Evolutionary conservation across 2,797 vertebrate species (phyloP).

Genomic region (Pteronotus mesoamericanus): DNA sequence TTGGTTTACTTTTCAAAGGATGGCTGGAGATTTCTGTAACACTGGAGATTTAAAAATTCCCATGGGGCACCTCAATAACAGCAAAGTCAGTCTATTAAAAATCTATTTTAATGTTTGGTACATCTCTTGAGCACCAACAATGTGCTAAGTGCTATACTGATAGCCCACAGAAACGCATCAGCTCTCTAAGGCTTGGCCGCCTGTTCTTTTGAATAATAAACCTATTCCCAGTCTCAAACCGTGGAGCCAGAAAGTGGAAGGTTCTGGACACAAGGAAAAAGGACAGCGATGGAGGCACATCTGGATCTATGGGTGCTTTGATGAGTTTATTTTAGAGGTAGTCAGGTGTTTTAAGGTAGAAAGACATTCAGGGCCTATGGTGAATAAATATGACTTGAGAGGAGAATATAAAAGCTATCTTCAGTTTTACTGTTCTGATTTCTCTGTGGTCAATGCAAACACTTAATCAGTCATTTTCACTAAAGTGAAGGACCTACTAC

Average conservation of each 20-base stretch:
- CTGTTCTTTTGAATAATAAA: neutral
- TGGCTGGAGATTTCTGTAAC: neutral
- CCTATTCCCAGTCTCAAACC: neutral
- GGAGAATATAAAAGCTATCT: neutral
- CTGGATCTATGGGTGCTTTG: accelerated
- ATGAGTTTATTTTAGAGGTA: neutral
- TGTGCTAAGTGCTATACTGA: neutral
- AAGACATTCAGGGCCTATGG: neutral
- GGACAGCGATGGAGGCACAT: neutral
- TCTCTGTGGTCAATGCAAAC: neutral
- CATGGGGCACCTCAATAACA: neutral
- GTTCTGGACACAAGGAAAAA: neutral
- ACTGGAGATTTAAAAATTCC: neutral
- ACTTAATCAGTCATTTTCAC: neutral
- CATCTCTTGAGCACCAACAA: neutral
- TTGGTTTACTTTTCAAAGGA: neutral
- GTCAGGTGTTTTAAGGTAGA: neutral
- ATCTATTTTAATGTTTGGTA: neutral
- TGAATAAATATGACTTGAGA: neutral
- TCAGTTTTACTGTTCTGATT: neutral
- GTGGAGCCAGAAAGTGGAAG: neutral
- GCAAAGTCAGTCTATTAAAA: neutral
- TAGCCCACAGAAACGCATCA: neutral
- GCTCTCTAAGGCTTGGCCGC: neutral
- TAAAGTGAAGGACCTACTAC: neutral